These are phyloP conservation scores for Thunnus maccoyii DNA, from an alignment of 2,113 vertebrate species.

Conservation along the genomic window DNA sequence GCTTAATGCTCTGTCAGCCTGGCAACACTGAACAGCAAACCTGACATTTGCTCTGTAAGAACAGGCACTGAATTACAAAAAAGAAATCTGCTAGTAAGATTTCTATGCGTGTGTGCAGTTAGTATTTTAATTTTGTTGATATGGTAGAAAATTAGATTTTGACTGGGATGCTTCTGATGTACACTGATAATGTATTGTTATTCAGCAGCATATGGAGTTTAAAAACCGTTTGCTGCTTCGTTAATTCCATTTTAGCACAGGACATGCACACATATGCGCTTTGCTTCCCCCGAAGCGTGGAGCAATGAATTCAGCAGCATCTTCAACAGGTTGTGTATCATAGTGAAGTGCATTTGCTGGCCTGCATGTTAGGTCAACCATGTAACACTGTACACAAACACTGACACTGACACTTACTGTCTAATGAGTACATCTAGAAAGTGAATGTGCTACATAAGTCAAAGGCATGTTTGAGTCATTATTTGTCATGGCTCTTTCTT, in stretches of 20 bases:
- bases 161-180: no score
- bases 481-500: constrained; percentile 37
- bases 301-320: neutral
- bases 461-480: constrained; percentile 41
- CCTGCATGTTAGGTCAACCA: constrained; percentile 27
- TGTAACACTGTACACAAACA: constrained; percentile 36
- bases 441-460: constrained; percentile 45
- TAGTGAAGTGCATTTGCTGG: constrained; percentile 12
- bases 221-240: neutral
- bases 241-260: neutral
- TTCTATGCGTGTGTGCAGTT: neutral
- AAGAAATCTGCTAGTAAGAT: neutral
- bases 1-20: constrained; percentile 45
- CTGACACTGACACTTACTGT: constrained; percentile 12
- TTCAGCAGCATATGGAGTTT: neutral
- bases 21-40: constrained; percentile 37
- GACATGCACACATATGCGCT: neutral
- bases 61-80: neutral
- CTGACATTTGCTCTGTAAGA: constrained; percentile 9
- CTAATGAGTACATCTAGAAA: constrained; percentile 31
- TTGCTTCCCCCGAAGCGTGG: neutral
- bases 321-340: neutral
- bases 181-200: neutral
- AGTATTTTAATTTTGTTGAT: no score
- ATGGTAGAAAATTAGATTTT: no score